Evolutionary conservation across 2,888 invertebrate genomes (phyloP), one percentile per base, ranked within the genome.

Genomic region (Clunio marinus): DNA sequence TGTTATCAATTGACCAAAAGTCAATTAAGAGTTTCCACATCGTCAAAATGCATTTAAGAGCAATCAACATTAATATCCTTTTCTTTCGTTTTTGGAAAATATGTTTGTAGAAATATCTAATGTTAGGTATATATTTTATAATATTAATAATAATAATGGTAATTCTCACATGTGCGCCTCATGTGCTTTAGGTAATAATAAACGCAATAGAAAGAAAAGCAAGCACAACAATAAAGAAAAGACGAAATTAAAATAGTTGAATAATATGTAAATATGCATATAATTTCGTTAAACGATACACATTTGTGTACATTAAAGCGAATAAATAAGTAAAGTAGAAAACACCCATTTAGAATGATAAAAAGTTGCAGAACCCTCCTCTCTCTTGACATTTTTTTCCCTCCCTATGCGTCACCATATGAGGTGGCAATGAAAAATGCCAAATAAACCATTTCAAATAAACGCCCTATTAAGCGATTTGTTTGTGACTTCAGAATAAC

Each of bases 281-380:
- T 15, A 15, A n/a, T 41, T 15, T 41, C 41, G 41, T n/a, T n/a
- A n/a, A 41, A 41, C 15, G 41, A 41, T 41, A n/a, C 10, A 41
- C 41, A 15, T 41, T 13, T 3, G 41, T 3, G 15, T 10, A 32
- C 8, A 7, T 32, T 45, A n/a, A 45, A 35, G 7, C 35, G 35
- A 35, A 35, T 35, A 8, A 8, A 35, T 35, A 35, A 35, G 35
- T 8, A 35, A 13, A 45, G 15, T 7, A 45, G n/a, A n/a, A 45
- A 22, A 22, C 55, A 10, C 55, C 55, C 24, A 55, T 55, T 55
- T 55, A 17, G 2, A 10, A 55, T 4, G 2, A 55, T 13, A 55
- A 15, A 55, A 55, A 55, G 17, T 17, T 17, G 22, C 20, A 66
- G 69, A 62, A 69, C 70, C 70, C 67, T 62, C 70, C 71, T 60